These are phyloP conservation scores for Gila robusta DNA, from an alignment of 2,797 vertebrate genomes.

Conservation along the genomic window DNA sequence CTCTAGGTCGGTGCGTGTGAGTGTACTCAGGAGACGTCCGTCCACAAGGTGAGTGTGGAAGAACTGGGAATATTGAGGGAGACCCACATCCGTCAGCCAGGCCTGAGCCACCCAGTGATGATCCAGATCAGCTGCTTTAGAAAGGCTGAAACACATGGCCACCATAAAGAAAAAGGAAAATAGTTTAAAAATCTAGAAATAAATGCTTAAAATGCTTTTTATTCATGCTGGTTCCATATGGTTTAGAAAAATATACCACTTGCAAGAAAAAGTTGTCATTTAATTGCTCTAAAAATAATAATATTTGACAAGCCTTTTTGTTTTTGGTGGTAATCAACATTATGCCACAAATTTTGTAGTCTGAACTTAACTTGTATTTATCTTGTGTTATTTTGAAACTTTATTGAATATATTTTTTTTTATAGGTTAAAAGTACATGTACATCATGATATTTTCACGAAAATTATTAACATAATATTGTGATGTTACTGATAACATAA, in stretches of 20 bases:
- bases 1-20: constrained; percentile 86
- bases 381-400: neutral
- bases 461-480: neutral
- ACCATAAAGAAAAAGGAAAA: neutral
- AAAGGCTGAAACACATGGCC: constrained; percentile 74
- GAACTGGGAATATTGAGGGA: constrained; percentile 86
- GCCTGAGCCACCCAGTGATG: constrained; percentile 89
- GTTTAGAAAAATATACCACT: neutral
- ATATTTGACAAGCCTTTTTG: neutral
- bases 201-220: neutral
- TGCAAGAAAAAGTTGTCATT: neutral
- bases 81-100: constrained; percentile 88
- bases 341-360: neutral
- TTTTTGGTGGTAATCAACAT: neutral
- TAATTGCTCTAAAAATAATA: neutral
- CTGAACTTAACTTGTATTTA: neutral
- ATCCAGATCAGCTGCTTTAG: constrained; percentile 86
- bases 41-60: constrained; percentile 87
- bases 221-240: neutral
- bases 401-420: neutral
- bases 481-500: neutral
- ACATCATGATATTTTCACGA: neutral
- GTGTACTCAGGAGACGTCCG: constrained; percentile 84
- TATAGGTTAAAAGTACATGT: neutral
- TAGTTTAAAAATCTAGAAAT: no score